Conservation (phyloP, 2,797 vertebrate genomes). For the Ctenopoma kingsleyae region DNA sequence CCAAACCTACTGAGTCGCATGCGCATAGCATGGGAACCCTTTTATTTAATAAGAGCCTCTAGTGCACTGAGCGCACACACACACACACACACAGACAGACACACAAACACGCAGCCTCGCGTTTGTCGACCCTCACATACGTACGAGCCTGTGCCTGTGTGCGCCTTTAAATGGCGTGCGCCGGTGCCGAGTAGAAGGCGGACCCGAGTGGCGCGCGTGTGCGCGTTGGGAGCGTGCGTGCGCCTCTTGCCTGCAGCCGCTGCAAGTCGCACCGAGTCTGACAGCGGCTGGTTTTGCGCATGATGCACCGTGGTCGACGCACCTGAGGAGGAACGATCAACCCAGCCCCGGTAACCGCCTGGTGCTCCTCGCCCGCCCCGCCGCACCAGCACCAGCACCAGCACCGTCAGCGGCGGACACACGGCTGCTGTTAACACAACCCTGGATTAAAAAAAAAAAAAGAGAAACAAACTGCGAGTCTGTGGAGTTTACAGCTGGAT, state of each 20-base stretch:
- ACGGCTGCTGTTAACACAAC: constrained; percentile 29
- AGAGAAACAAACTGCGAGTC: not conserved
- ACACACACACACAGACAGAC: too few species aligned
- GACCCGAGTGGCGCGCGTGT: constrained; percentile 77
- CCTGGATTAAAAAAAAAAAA: constrained; percentile 53
- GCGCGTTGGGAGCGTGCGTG: constrained; percentile 12
- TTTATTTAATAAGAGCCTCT: not conserved
- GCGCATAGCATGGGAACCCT: not conserved
- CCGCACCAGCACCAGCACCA: constrained; percentile 13
- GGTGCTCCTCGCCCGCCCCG: constrained; percentile 37
- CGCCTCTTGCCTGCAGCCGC: constrained; percentile 83
- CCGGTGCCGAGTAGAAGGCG: constrained; percentile 86
- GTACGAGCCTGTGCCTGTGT: constrained; percentile 35
- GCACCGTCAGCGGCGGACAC: constrained; percentile 29
- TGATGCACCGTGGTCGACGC: constrained; percentile 64
- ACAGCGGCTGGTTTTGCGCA: constrained; percentile 62
- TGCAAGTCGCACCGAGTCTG: constrained; percentile 82
- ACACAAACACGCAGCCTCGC: constrained; percentile 15
- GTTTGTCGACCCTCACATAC: constrained; percentile 14
- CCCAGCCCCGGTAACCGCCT: constrained; percentile 48
- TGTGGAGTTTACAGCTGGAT: constrained; percentile 76
- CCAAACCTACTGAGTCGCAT: not conserved
- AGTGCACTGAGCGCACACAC: constrained; percentile 8
- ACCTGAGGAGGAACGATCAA: constrained; percentile 60
- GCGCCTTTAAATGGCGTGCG: constrained; percentile 91